These are phyloP conservation scores for Rallus limicola DNA, from an alignment of 2,113 vertebrate species.

Conservation along the genomic window DNA sequence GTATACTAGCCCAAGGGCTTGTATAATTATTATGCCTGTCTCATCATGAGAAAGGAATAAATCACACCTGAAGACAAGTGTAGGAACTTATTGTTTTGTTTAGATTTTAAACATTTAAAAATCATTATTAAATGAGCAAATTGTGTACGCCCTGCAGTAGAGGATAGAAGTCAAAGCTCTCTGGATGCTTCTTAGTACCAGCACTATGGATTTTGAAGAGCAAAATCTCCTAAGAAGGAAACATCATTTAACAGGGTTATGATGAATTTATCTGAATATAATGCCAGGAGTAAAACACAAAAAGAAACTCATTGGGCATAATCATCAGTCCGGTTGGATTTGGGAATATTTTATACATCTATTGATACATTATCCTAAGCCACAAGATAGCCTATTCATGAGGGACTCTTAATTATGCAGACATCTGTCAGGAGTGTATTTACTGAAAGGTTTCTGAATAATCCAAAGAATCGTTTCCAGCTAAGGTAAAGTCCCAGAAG, in stretches of 20 bases:
- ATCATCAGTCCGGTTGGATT: background rate
- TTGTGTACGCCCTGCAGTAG: slow-evolving; percentile 37
- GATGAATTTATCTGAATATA: background rate
- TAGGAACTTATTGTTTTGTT: slow-evolving; percentile 59
- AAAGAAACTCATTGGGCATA: background rate
- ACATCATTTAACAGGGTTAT: background rate
- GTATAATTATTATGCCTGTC: slow-evolving; percentile 53
- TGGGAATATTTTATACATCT: background rate
- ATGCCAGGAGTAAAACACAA: background rate
- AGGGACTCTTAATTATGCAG: background rate
- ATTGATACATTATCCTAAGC: background rate
- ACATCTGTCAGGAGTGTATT: background rate
- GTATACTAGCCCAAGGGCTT: slow-evolving; percentile 22
- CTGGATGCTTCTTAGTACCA: background rate
- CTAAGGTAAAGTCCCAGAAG: background rate
- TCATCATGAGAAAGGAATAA: slow-evolving; percentile 51
- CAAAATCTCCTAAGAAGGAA: background rate
- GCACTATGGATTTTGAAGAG: background rate
- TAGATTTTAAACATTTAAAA: slow-evolving; percentile 47
- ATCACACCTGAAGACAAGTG: slow-evolving; percentile 61
- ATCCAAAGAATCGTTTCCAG: background rate
- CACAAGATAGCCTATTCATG: background rate
- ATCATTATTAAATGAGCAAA: slow-evolving; percentile 59
- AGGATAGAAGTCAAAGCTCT: background rate
- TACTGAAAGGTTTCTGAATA: slow-evolving; percentile 7